A percentile compares a stretch with the other conserved stretches of the same genome.
These are phyloP conservation scores for Odocoileus hemionus DNA, from an alignment of 2,113 vertebrate genomes.

Conservation along the genomic window DNA sequence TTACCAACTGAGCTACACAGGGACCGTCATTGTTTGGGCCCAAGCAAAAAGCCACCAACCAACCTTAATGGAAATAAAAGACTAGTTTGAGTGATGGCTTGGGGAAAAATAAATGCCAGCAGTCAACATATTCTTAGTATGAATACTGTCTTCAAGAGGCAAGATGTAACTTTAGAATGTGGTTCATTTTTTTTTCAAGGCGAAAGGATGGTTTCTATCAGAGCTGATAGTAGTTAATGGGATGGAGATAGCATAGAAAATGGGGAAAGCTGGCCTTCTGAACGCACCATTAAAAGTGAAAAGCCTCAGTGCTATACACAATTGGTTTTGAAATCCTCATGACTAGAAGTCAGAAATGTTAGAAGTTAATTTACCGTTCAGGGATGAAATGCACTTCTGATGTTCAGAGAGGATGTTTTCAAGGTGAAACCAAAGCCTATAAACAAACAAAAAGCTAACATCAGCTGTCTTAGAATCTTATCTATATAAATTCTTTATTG, in stretches of 20 bases:
- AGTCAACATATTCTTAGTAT: background rate
- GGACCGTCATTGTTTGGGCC: background rate
- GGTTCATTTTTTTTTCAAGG: background rate
- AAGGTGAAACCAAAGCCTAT: constrained; percentile 57
- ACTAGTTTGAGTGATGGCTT: background rate
- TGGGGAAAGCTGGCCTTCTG: background rate
- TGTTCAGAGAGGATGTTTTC: constrained; percentile 50
- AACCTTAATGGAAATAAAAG: background rate
- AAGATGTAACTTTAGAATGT: background rate
- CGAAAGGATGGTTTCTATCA: constrained; percentile 27
- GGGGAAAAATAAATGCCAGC: background rate
- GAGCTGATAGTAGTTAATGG: constrained; percentile 7
- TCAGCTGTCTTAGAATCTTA: constrained; percentile 30
- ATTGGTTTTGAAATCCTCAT: constrained; percentile 58
- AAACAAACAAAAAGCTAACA: constrained; percentile 48
- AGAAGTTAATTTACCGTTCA: constrained; percentile 36
- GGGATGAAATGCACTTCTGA: constrained; percentile 42
- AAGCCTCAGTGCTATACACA: background rate
- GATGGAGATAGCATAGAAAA: constrained; percentile 10
- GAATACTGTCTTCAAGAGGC: background rate
- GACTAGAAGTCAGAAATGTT: constrained; percentile 54
- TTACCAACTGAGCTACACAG: background rate
- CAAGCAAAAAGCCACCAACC: background rate
- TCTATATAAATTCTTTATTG: constrained; percentile 49
- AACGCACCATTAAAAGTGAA: constrained; percentile 51